Conservation (phyloP, 2,888 invertebrate species). For the Troides oblongomaculatus region DNA sequence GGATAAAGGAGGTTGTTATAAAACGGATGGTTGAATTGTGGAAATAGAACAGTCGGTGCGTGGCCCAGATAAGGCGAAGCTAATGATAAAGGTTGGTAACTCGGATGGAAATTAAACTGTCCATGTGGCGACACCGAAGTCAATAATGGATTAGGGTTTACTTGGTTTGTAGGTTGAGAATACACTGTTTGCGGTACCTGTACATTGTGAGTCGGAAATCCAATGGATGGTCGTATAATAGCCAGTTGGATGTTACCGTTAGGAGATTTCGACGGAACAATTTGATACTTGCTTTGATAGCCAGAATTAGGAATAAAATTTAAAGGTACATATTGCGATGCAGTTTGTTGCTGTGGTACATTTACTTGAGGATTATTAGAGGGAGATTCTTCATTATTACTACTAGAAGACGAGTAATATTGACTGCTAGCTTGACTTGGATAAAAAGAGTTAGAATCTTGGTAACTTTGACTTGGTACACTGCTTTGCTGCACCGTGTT, state of each 20-base stretch:
- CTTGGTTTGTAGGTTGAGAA: slow-evolving; percentile 26
- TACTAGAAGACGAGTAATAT: slow-evolving; percentile 54
- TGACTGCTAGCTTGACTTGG: slow-evolving; percentile 60
- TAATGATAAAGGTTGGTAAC: slow-evolving; percentile 51
- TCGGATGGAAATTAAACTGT: slow-evolving; percentile 52
- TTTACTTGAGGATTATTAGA: slow-evolving; percentile 39
- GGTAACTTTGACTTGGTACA: slow-evolving; percentile 50
- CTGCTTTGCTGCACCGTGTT: slow-evolving; percentile 40
- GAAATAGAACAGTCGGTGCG: slow-evolving; percentile 56
- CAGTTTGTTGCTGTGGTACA: slow-evolving; percentile 40
- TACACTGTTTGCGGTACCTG: slow-evolving; percentile 56
- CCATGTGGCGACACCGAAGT: slow-evolving; percentile 46
- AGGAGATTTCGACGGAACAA: slow-evolving; percentile 58
- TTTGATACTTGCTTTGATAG: slow-evolving; percentile 70
- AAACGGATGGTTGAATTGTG: slow-evolving; percentile 59
- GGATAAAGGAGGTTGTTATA: slow-evolving; percentile 61
- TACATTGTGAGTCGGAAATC: slow-evolving; percentile 47
- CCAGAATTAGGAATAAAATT: slow-evolving; percentile 68
- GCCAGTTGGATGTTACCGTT: slow-evolving; percentile 63
- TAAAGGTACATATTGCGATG: slow-evolving; percentile 62
- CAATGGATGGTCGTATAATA: slow-evolving; percentile 55
- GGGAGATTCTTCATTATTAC: slow-evolving; percentile 44
- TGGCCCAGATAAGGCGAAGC: slow-evolving; percentile 58
- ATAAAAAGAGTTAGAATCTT: slow-evolving; percentile 63
- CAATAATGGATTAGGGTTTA: slow-evolving; percentile 39